These are phyloP conservation scores for Crematogaster levior DNA, from an alignment of 2,888 invertebrate genomes.

Conservation along the genomic window DNA sequence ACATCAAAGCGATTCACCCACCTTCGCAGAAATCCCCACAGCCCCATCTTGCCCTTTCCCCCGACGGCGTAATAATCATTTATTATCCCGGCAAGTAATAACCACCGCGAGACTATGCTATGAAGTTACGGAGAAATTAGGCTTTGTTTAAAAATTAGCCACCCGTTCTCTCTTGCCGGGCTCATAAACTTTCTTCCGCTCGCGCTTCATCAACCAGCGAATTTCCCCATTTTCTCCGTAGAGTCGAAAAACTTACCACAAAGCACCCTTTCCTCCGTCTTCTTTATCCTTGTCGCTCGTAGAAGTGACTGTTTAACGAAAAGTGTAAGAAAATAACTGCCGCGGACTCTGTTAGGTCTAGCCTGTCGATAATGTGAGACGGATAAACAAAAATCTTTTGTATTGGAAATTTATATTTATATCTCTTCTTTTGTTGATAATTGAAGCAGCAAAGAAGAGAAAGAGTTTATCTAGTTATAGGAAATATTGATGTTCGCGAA, in stretches of 20 bases:
- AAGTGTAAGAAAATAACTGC: conserved; percentile 17
- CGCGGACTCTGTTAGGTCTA: background rate
- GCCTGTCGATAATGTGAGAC: too few relatives aligned
- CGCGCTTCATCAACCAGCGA: conserved; percentile 51
- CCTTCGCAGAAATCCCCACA: conserved; percentile 10
- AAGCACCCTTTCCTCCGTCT: conserved; percentile 34
- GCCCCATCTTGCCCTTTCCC: conserved; percentile 3
- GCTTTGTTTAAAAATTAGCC: conserved; percentile 85
- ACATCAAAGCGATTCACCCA: conserved; percentile 38
- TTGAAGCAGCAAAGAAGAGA: background rate
- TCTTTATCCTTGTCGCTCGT: background rate
- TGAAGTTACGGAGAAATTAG: conserved; percentile 81
- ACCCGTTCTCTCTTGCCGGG: conserved; percentile 38
- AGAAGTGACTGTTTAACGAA: background rate
- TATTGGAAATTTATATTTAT: background rate
- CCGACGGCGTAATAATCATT: conserved; percentile 82
- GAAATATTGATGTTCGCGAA: background rate
- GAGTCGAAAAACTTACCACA: conserved; percentile 43
- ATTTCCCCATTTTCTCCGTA: conserved; percentile 35
- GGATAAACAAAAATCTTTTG: background rate
- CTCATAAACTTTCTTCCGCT: conserved; percentile 65
- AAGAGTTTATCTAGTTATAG: background rate
- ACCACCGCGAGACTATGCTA: conserved; percentile 80
- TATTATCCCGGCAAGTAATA: conserved; percentile 82
- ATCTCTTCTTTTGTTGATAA: background rate